A percentile compares a stretch with the other conserved stretches of the same genome.
Conservation (phyloP, 1,140 invertebrate species). For the Tribolium madens region DNA sequence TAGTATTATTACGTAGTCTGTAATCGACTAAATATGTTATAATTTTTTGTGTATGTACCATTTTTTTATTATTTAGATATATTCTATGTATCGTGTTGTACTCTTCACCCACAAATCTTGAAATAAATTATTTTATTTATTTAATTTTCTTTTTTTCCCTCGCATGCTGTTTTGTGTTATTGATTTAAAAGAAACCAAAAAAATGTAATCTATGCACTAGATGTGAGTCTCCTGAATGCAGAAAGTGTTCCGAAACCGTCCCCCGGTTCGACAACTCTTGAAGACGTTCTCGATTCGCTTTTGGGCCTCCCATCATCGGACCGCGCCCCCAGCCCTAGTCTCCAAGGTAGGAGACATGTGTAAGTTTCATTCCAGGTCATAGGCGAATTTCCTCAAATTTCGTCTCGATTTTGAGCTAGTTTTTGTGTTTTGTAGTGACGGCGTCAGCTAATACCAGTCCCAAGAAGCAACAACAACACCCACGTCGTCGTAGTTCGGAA, state of each 20-base stretch:
- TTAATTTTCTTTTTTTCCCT: background rate
- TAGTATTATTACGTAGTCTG: constrained; percentile 21
- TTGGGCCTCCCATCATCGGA: constrained; percentile 83
- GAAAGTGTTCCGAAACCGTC: constrained; percentile 67
- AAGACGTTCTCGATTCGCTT: constrained; percentile 92
- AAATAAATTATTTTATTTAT: constrained; percentile 44
- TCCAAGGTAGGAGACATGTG: constrained; percentile 83
- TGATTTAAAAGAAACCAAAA: background rate
- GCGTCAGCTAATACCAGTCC: constrained; percentile 66
- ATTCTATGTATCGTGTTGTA: constrained; percentile 37
- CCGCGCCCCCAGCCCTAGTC: constrained; percentile 72
- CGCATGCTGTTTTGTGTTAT: background rate
- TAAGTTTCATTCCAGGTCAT: constrained; percentile 72
- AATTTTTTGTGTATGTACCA: constrained; percentile 2
- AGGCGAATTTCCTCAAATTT: background rate
- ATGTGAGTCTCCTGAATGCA: constrained; percentile 52
- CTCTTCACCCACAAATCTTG: constrained; percentile 10
- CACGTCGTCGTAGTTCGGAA: constrained; percentile 68
- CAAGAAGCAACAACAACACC: constrained; percentile 56
- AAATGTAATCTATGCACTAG: constrained; percentile 43
- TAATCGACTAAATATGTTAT: constrained; percentile 8
- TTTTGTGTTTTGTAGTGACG: constrained; percentile 61
- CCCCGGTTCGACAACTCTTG: constrained; percentile 86
- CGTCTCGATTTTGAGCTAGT: background rate
- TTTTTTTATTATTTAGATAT: constrained; percentile 17